Evolutionary conservation across 1,140 invertebrate genomes (phyloP), one percentile per base, ranked within the genome.

Genomic region (Habropoda laboriosa): DNA sequence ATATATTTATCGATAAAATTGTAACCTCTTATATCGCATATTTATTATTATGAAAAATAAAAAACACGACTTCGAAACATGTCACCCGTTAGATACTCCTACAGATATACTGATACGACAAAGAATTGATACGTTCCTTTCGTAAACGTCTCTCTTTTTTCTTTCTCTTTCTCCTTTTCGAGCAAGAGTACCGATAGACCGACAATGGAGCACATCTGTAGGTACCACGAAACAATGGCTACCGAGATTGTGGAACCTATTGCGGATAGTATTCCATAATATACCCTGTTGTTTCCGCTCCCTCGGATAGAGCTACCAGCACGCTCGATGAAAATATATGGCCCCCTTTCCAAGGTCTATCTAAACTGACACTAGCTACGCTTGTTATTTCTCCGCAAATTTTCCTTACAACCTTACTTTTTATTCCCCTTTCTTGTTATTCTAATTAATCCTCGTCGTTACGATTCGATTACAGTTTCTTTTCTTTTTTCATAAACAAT

Each of bases 201-300:
- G 83, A 90, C 89, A 91, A 90, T 90, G 83, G 87, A 86, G 86
- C 83, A 88, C 86, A 89, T 88, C 90, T 90, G 87, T 89, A 89
- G 89, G 87, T 90, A 90, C 83, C 84, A 85, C 79, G 83, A 91
- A 91, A 92, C 90, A 92, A 90, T 90, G 89, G 89, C 67, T 61
- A 82, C 88, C 85, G 88, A 89, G 86, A 92, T 91, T 92, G 90
- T 89, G 86, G 88, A 89, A 87, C 86, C 87, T 78, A 78, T 78
- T 78, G 87, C 88, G 90, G 90, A 92, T 92, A 90, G 88, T 89
- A 91, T 90, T 90, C 89, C 90, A 89, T 91, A 91, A 92, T 91
- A 90, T 90, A 90, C 88, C 86, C 88, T 89, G 90, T 89, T 90
- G 89, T 90, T 91, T 87, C 88, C 85, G 88, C 85, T 82, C 55